phyloP scores from a whole-genome alignment of 2,113 vertebrate species.

The Coreoperca whiteheadi region DNA sequence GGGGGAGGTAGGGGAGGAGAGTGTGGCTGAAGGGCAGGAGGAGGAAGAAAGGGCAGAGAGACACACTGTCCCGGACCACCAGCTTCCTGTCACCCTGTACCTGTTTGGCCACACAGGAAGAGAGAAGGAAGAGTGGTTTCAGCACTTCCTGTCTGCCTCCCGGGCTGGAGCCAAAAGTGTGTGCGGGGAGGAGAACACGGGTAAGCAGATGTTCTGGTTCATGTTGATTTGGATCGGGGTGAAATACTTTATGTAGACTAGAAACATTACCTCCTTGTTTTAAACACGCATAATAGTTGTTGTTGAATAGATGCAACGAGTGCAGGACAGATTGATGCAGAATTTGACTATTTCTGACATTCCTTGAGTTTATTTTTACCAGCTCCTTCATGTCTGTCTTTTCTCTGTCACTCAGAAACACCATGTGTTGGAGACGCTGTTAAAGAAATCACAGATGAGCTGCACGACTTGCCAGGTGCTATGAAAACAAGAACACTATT shows the following conservation, averaged over 20 bases:
- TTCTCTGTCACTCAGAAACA: constrained; percentile 46
- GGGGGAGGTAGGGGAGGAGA: constrained; percentile 68
- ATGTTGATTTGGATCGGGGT: not conserved
- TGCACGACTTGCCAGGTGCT: constrained; percentile 66
- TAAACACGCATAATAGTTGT: not conserved
- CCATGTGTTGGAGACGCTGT: constrained; percentile 65
- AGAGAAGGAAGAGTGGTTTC: constrained; percentile 92
- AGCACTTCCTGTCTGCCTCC: constrained; percentile 83
- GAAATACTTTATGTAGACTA: rapidly evolving
- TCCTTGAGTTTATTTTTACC: not conserved
- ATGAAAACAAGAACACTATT: constrained; percentile 79
- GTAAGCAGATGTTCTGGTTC: constrained; percentile 65
- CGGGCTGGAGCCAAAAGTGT: constrained; percentile 30
- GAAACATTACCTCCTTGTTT: not conserved
- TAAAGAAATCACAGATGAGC: constrained; percentile 79
- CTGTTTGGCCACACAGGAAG: constrained; percentile 88
- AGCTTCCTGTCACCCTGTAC: constrained; percentile 79
- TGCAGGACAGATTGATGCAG: not conserved
- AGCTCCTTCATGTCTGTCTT: not conserved
- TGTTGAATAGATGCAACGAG: not conserved
- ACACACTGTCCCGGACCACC: not conserved
- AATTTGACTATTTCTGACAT: not conserved
- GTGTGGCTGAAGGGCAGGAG: constrained; percentile 59
- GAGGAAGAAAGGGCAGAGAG: constrained; percentile 53
- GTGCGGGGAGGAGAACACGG: constrained; percentile 67